phyloP scores from a whole-genome alignment of 1,140 invertebrate species.

The Papilio glaucus region DNA sequence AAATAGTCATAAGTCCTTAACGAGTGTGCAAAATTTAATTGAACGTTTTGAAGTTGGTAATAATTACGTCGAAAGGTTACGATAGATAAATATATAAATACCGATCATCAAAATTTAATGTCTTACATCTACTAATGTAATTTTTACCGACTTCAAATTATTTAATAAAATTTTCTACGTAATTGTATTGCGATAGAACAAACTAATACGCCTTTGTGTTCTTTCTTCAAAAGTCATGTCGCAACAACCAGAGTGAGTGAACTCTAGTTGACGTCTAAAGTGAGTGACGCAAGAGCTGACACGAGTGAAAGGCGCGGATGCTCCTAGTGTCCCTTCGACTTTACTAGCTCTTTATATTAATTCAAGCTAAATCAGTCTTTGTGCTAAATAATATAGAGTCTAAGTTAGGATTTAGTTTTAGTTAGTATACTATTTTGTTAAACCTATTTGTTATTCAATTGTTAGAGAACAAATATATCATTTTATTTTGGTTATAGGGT shows the following conservation, averaged over 20 bases:
- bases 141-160: too few species aligned
- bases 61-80: too few species aligned
- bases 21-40: too few species aligned
- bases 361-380: background rate
- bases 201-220: slow-evolving; percentile 9
- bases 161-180: background rate
- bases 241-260: slow-evolving; percentile 34
- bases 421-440: background rate
- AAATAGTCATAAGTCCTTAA: too few species aligned
- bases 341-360: background rate
- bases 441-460: too few species aligned
- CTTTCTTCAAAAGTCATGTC: slow-evolving; percentile 12
- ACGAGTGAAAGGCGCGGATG: slow-evolving; percentile 32
- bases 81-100: too few species aligned
- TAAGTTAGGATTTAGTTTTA: background rate
- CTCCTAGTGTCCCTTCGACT: background rate
- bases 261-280: slow-evolving; percentile 34
- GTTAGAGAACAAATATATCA: too few species aligned
- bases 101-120: too few species aligned
- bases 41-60: too few species aligned
- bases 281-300: slow-evolving; percentile 33
- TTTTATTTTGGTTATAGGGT: too few species aligned
- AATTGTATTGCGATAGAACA: slow-evolving; percentile 3
- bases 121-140: too few species aligned
- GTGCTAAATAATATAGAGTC: background rate